Conservation (phyloP, 2,113 vertebrate genomes). For the Zosterops lateralis region DNA sequence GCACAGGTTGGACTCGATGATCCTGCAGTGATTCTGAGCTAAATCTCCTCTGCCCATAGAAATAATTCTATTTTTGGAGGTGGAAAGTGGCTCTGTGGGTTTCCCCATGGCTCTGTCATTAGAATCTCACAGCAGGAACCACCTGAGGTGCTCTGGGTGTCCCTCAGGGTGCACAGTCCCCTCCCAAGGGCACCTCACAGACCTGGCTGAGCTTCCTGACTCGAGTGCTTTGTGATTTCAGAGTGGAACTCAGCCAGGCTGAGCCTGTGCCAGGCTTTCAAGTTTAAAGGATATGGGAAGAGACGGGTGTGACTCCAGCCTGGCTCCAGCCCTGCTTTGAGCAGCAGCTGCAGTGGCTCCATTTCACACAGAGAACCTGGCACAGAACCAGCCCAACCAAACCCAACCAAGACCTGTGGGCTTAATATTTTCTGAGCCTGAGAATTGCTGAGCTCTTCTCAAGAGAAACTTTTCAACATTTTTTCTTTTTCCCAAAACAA, state of each 20-base stretch:
- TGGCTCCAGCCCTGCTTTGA: fast-evolving
- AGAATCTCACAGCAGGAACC: not conserved
- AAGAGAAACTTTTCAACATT: too few species aligned
- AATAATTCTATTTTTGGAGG: not conserved
- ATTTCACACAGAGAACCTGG: not conserved
- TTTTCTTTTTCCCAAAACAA: too few species aligned
- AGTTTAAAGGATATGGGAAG: not conserved
- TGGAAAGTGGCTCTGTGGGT: not conserved
- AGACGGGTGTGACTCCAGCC: not conserved
- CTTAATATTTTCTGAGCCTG: too few species aligned
- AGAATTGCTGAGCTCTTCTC: too few species aligned
- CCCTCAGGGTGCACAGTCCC: not conserved
- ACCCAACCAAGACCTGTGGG: not conserved
- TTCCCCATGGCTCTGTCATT: not conserved
- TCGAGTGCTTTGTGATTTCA: fast-evolving
- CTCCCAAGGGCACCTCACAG: not conserved
- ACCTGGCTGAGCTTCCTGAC: not conserved
- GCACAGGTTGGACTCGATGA: not conserved
- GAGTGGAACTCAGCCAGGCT: not conserved
- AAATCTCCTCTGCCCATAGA: not conserved
- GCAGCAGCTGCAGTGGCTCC: not conserved
- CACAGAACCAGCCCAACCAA: not conserved
- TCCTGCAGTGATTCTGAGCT: too few species aligned
- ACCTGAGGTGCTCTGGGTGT: not conserved
- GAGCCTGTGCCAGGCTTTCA: not conserved